These are phyloP conservation scores for Heteronetta atricapilla DNA, from an alignment of 2,113 vertebrate genomes.

Conservation along the genomic window DNA sequence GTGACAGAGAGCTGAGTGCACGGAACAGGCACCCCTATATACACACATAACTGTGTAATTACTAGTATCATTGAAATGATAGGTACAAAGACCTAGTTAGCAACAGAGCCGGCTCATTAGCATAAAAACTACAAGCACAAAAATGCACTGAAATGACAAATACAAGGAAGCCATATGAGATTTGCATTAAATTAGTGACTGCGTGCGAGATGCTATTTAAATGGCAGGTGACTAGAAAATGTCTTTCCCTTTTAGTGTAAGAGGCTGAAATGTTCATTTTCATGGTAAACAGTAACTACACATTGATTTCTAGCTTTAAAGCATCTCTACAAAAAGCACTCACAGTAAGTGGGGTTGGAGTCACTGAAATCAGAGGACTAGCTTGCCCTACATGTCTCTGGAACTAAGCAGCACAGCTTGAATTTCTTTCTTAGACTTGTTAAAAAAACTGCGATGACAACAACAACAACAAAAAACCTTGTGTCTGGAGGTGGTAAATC, in stretches of 20 bases:
- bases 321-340: constrained; percentile 39
- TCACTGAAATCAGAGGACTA: neutral
- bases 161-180: constrained; percentile 47
- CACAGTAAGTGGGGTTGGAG: constrained; percentile 14
- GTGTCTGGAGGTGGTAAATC: neutral
- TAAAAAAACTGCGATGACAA: neutral
- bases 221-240: constrained; percentile 70
- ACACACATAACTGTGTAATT: constrained; percentile 45
- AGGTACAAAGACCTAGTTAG: constrained; percentile 51
- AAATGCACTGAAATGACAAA: constrained; percentile 55
- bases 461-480: neutral
- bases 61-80: constrained; percentile 13
- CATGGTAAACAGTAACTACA: constrained; percentile 58
- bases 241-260: constrained; percentile 27
- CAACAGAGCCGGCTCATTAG: constrained; percentile 31
- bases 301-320: constrained; percentile 58
- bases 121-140: constrained; percentile 46
- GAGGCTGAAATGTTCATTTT: constrained; percentile 67
- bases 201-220: constrained; percentile 42
- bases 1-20: constrained; percentile 15
- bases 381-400: neutral
- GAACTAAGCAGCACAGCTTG: constrained; percentile 4
- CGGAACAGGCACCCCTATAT: neutral
- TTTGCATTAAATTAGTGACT: constrained; percentile 73
- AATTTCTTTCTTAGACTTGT: neutral